phyloP scores from a whole-genome alignment of 1,140 invertebrate species.

The Pissodes strobi region DNA sequence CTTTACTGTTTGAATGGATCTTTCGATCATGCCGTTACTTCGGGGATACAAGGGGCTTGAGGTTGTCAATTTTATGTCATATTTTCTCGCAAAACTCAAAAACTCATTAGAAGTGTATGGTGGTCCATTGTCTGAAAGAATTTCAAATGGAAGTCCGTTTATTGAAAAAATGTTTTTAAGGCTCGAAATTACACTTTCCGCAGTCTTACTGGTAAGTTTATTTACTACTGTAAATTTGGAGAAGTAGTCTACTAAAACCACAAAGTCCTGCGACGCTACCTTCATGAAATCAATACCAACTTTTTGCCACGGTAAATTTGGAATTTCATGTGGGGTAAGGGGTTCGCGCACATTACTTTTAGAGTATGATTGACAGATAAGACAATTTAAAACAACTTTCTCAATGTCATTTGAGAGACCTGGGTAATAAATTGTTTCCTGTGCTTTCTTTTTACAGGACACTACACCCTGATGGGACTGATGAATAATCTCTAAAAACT shows the following conservation, averaged over 20 bases:
- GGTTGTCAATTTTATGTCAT: neutral
- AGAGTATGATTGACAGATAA: no score
- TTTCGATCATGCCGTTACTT: neutral
- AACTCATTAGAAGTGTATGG: neutral
- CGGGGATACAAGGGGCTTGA: no score
- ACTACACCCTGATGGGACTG: neutral
- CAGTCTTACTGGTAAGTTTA: neutral
- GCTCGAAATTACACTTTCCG: neutral
- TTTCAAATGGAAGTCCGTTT: slow-evolving; percentile 6
- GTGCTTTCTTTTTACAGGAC: neutral
- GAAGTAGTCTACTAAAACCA: slow-evolving; percentile 4
- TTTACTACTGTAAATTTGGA: slow-evolving; percentile 8
- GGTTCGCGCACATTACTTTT: no score
- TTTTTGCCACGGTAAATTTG: slow-evolving; percentile 4
- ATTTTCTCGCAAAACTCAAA: neutral
- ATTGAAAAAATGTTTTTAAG: neutral
- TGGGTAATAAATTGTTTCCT: neutral
- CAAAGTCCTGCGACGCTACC: neutral
- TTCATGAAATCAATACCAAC: neutral
- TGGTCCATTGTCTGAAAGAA: neutral
- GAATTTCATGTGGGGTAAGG: neutral
- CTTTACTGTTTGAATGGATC: neutral
- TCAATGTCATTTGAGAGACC: neutral
- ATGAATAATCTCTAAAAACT: neutral
- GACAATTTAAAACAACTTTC: no score